Conservation (phyloP, 2,113 vertebrate species). For the Melanerpes formicivorus region DNA sequence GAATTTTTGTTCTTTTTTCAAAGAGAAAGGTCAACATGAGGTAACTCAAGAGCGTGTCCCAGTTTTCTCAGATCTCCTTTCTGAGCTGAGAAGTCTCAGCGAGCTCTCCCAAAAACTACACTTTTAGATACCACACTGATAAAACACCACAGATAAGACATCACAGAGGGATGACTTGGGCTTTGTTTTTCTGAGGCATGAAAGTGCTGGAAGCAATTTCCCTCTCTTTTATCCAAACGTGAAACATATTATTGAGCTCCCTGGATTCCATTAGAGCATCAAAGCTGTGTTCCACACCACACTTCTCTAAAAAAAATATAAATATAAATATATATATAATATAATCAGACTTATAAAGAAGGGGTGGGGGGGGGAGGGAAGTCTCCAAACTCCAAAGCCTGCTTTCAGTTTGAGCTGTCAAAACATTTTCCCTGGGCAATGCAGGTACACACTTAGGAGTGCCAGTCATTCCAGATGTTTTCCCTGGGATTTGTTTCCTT, state of each 20-base stretch:
- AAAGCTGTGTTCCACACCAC: not conserved
- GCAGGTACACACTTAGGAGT: not conserved
- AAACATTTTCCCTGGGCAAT: not conserved
- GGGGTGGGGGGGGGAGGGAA: not conserved
- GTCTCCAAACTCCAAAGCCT: not conserved
- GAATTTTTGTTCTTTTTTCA: not conserved
- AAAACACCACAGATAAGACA: not conserved
- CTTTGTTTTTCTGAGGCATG: slow-evolving; percentile 48
- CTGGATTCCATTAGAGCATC: slow-evolving; percentile 50
- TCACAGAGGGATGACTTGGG: slow-evolving; percentile 1
- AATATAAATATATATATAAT: not conserved
- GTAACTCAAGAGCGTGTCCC: not conserved
- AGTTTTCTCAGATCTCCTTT: not conserved
- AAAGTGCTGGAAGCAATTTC: slow-evolving; percentile 51
- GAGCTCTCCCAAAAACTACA: not conserved
- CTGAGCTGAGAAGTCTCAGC: not conserved
- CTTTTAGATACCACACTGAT: not conserved
- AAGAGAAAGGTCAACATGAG: not conserved
- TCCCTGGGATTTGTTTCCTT: not conserved
- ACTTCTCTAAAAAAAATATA: not conserved
- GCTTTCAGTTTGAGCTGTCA: slow-evolving; percentile 46
- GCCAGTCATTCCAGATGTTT: slow-evolving; percentile 29
- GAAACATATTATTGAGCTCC: slow-evolving; percentile 37
- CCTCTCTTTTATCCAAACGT: slow-evolving; percentile 39
- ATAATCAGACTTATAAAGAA: too few species aligned